Conservation (phyloP, 2,888 invertebrate genomes). For the Meliscaeva auricollis region DNA sequence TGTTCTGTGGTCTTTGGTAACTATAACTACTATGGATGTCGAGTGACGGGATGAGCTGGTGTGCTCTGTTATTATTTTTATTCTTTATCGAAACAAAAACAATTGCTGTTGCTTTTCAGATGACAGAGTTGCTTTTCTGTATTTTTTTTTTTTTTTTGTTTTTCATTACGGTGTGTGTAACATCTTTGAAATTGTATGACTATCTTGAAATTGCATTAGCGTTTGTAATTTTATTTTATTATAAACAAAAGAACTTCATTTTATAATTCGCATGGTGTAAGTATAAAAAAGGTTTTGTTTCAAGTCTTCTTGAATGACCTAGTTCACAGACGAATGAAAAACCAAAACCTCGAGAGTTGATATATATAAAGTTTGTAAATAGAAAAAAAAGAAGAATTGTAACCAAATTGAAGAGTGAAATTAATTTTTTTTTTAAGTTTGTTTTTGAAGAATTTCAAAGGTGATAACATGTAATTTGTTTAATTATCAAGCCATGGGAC, state of each 20-base stretch:
- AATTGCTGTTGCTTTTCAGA: conserved; percentile 1
- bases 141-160: conserved; percentile 22
- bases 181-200: conserved; percentile 56
- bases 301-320: conserved; percentile 43
- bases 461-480: conserved; percentile 42
- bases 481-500: conserved; percentile 34
- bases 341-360: conserved; percentile 14
- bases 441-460: conserved; percentile 18
- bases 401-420: conserved; percentile 57
- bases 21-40: neutral
- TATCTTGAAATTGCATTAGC: conserved; percentile 33
- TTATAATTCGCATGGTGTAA: conserved; percentile 60
- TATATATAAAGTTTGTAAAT: conserved; percentile 48
- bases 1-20: conserved; percentile 31
- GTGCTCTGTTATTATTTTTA: conserved; percentile 38
- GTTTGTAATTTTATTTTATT: conserved; percentile 36
- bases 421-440: conserved; percentile 28
- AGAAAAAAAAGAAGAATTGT: conserved; percentile 50
- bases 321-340: conserved; percentile 53
- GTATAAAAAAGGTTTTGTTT: conserved; percentile 29
- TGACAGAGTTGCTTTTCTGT: conserved; percentile 21
- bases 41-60: conserved; percentile 10
- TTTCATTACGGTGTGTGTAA: conserved; percentile 35
- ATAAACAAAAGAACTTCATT: conserved; percentile 55
- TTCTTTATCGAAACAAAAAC: conserved; percentile 12